Conservation (phyloP, 2,797 vertebrate species). For the Syndactyla subalaris region DNA sequence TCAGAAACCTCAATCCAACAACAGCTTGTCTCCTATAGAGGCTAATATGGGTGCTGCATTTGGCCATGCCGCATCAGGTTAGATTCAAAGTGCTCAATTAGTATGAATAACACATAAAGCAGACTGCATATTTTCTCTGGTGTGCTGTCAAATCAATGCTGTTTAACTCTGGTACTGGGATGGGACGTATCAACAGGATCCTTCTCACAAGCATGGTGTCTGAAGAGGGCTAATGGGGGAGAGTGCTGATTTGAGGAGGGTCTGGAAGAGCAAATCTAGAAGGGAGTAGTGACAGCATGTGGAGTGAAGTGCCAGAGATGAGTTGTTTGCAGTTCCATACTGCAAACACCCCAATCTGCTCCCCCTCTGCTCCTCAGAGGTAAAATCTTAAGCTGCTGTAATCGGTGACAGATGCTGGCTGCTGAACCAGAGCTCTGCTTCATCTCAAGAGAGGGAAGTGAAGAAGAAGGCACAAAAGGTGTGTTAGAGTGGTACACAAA, state of each 20-base stretch:
- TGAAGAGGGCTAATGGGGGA: not conserved
- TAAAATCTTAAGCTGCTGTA: not conserved
- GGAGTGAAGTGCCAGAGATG: not conserved
- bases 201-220: rapidly evolving
- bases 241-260: not conserved
- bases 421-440: constrained; percentile 24
- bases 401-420: not conserved
- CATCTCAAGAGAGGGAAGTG: not conserved
- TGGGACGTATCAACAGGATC: not conserved
- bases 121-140: constrained; percentile 6
- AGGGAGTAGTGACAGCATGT: not conserved
- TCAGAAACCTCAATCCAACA: not conserved
- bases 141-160: not conserved
- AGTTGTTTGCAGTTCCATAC: not conserved
- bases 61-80: not conserved
- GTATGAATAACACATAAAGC: not conserved
- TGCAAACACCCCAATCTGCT: not conserved
- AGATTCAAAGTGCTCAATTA: not conserved
- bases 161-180: not conserved
- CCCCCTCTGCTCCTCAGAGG: not conserved
- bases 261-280: not conserved
- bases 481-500: not conserved
- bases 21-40: not conserved
- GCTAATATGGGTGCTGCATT: not conserved
- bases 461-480: not conserved